Percentiles rank a stretch among this genome's conserved stretches.
phyloP scores from a whole-genome alignment of 2,797 vertebrate genomes.

The Stomatorhinus walkeri region DNA sequence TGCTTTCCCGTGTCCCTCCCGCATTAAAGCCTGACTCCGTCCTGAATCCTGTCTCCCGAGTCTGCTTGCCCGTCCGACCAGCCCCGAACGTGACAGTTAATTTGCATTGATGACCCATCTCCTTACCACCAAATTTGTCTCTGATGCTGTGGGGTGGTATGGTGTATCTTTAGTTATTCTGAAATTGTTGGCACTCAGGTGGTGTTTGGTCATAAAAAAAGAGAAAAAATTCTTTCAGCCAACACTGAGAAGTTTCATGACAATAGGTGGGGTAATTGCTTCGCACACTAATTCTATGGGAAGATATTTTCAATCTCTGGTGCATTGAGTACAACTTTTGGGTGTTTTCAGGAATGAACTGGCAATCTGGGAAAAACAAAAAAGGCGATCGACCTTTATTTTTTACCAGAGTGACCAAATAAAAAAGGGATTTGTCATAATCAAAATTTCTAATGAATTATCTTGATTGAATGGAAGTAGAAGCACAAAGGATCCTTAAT shows the following conservation, averaged over 20 bases:
- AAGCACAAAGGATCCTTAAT: neutral
- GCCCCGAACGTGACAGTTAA: too few species aligned
- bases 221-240: neutral
- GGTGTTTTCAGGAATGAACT: neutral
- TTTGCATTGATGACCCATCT: neutral
- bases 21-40: too few species aligned
- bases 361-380: neutral
- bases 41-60: too few species aligned
- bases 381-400: neutral
- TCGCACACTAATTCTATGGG: neutral
- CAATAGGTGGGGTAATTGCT: constrained; percentile 4
- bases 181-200: neutral
- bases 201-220: neutral
- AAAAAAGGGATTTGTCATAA: neutral
- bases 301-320: neutral
- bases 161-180: neutral
- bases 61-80: too few species aligned
- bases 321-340: neutral
- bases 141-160: neutral
- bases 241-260: neutral
- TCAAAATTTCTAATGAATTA: constrained; percentile 1
- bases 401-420: neutral
- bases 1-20: too few species aligned
- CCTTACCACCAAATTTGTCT: neutral
- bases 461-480: neutral